phyloP scores from a whole-genome alignment of 2,113 vertebrate species.

The Menidia beryllina region DNA sequence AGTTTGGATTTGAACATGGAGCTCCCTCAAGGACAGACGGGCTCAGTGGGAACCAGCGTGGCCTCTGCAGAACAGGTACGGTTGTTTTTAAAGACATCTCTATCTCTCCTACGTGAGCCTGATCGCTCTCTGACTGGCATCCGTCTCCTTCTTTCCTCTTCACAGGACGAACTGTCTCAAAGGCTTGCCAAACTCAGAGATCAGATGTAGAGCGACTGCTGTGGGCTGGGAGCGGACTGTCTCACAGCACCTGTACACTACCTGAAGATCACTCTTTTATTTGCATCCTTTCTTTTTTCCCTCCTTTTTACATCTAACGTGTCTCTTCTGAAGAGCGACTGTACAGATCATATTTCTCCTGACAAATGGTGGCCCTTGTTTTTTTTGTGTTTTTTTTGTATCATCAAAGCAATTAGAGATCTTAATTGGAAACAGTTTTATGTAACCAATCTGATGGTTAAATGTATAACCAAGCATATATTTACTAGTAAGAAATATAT shows the following conservation, averaged over 20 bases:
- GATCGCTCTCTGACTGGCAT: constrained; percentile 3
- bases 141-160: constrained; percentile 16
- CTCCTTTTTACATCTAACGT: constrained; percentile 26
- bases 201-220: constrained; percentile 82
- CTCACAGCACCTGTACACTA: constrained; percentile 32
- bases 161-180: constrained; percentile 93
- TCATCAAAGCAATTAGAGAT: background rate
- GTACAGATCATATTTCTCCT: background rate
- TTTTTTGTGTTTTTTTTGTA: constrained; percentile 33
- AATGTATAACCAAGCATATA: constrained; percentile 25
- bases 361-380: background rate
- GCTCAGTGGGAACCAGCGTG: constrained; percentile 90
- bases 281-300: constrained; percentile 11
- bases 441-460: constrained; percentile 7
- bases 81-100: background rate
- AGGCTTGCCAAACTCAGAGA: constrained; percentile 93
- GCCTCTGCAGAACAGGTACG: constrained; percentile 92
- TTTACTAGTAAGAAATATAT: constrained; percentile 17
- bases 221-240: background rate
- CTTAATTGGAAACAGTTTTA: constrained; percentile 25
- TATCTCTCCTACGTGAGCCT: background rate
- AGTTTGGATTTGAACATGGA: constrained; percentile 98
- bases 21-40: constrained; percentile 94
- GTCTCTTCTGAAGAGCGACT: constrained; percentile 20
- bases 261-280: constrained; percentile 52